These are phyloP conservation scores for Pygoscelis antarcticus DNA, from an alignment of 2,113 vertebrate species.

Conservation along the genomic window DNA sequence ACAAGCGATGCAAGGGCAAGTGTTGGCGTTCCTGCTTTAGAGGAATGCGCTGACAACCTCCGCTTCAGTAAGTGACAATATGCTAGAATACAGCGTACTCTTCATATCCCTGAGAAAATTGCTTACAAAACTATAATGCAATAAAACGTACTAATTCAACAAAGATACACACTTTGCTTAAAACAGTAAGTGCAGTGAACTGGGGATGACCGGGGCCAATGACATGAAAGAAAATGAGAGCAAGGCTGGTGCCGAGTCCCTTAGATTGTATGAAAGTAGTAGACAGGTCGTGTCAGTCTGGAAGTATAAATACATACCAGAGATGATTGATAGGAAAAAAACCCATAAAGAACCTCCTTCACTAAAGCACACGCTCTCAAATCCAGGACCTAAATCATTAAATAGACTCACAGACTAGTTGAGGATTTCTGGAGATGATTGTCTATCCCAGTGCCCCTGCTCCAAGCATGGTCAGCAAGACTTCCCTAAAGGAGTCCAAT, in stretches of 20 bases:
- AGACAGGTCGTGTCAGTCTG: background rate
- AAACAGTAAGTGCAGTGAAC: background rate
- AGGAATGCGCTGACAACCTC: background rate
- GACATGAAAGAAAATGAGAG: background rate
- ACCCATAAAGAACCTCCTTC: background rate
- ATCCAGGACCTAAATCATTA: background rate
- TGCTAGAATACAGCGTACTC: background rate
- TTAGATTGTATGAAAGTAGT: rapidly evolving
- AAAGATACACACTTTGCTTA: background rate
- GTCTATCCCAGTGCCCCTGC: background rate
- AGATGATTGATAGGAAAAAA: background rate
- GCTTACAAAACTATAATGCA: background rate
- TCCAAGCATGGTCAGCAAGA: background rate
- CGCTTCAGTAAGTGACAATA: background rate
- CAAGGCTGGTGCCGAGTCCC: background rate
- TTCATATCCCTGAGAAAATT: background rate
- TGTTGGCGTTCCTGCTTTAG: background rate
- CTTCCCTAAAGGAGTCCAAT: background rate
- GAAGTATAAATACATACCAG: background rate
- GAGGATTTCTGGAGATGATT: too few species aligned
- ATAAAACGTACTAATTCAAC: background rate
- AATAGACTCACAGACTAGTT: background rate
- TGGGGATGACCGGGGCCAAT: background rate
- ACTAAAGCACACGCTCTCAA: background rate
- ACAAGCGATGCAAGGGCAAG: background rate